Conservation (phyloP, 2,888 invertebrate species). For the Hydriomena furcata region DNA sequence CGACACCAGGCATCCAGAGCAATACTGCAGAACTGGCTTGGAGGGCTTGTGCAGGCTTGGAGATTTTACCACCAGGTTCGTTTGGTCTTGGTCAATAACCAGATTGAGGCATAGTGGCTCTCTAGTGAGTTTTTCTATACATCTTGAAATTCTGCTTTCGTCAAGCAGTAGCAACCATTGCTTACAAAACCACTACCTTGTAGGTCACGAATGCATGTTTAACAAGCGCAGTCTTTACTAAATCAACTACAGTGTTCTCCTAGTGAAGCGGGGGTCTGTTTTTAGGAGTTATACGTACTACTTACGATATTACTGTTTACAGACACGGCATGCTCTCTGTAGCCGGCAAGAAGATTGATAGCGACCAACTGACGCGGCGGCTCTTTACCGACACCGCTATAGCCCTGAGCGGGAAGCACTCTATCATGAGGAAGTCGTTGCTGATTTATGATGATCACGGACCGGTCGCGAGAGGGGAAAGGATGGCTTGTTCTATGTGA, state of each 20-base stretch:
- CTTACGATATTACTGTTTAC: too few species aligned
- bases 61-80: conserved; percentile 87
- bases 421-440: conserved; percentile 91
- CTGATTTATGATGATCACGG: conserved; percentile 95
- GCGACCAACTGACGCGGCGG: conserved; percentile 86
- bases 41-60: conserved; percentile 89
- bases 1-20: conserved; percentile 83
- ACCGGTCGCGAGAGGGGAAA: conserved; percentile 93
- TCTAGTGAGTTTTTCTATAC: too few species aligned
- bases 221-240: too few species aligned
- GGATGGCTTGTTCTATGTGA: conserved; percentile 94
- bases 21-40: conserved; percentile 82
- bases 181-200: too few species aligned
- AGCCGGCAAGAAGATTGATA: conserved; percentile 88
- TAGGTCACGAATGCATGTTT: too few species aligned
- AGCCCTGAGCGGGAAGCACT: conserved; percentile 89
- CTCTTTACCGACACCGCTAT: conserved; percentile 91
- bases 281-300: too few species aligned
- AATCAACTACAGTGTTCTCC: too few species aligned
- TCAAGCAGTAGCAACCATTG: too few species aligned
- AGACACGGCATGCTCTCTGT: conserved; percentile 88
- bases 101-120: too few species aligned
- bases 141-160: too few species aligned
- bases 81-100: too few species aligned
- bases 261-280: too few species aligned